Conservation (phyloP, 2,888 invertebrate species). For the Drosophila neotestacea region DNA sequence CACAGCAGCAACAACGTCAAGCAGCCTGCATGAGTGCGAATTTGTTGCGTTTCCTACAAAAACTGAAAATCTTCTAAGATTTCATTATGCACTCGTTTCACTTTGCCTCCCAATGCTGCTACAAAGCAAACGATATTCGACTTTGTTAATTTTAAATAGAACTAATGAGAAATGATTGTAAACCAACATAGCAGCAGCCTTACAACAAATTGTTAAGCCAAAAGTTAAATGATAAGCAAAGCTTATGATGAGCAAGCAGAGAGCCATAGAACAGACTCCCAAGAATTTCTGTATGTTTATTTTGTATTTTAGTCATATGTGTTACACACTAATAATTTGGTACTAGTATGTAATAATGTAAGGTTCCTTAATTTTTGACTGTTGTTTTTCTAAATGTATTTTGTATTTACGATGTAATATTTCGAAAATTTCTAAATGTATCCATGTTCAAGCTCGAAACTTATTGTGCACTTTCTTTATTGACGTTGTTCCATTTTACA, state of each 20-base stretch:
- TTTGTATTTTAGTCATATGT: conserved; percentile 27
- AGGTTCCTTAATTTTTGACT: conserved; percentile 65
- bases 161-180: conserved; percentile 14
- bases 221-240: conserved; percentile 78
- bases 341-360: conserved; percentile 54
- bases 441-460: conserved; percentile 36
- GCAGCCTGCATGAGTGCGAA: conserved; percentile 68
- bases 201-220: conserved; percentile 71
- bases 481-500: conserved; percentile 77
- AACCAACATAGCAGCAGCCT: conserved; percentile 68
- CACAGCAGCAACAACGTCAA: conserved; percentile 20
- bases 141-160: conserved; percentile 13
- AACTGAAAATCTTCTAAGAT: conserved; percentile 74
- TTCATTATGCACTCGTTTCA: conserved; percentile 32
- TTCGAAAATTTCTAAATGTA: conserved; percentile 64
- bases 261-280: conserved; percentile 71
- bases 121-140: conserved; percentile 15
- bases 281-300: conserved; percentile 67
- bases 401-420: conserved; percentile 44
- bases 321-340: conserved; percentile 30
- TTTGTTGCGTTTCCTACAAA: conserved; percentile 69
- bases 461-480: conserved; percentile 72
- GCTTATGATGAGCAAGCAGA: conserved; percentile 67
- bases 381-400: conserved; percentile 70
- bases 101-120: conserved; percentile 56